Conservation (phyloP, 2,797 vertebrate species). For the Rousettus madagascariensis region DNA sequence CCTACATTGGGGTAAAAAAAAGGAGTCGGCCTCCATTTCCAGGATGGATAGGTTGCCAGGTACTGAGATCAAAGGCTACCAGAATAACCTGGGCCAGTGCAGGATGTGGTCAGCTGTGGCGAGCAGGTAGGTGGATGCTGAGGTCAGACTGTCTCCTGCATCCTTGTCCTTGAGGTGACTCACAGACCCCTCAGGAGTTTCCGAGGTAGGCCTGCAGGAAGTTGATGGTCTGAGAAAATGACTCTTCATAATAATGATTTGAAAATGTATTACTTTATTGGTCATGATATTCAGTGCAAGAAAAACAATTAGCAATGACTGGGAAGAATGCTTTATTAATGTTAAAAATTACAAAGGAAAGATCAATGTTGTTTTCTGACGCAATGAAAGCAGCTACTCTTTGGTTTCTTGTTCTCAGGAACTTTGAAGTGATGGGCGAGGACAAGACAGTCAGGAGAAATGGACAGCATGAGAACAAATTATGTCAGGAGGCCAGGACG, state of each 20-base stretch:
- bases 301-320: neutral
- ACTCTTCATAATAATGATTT: neutral
- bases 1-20: neutral
- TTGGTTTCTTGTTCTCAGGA: neutral
- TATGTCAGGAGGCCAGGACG: neutral
- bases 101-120: neutral
- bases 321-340: neutral
- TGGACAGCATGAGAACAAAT: neutral
- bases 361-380: neutral
- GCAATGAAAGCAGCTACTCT: neutral
- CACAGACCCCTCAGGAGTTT: neutral
- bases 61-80: neutral
- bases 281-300: neutral
- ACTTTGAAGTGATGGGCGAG: neutral
- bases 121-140: accelerated
- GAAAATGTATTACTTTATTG: neutral
- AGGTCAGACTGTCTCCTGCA: neutral
- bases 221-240: neutral
- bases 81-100: neutral
- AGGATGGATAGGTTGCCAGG: neutral
- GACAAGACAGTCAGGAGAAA: neutral
- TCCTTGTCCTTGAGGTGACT: neutral
- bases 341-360: neutral
- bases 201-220: neutral
- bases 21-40: neutral